Percentiles rank a stretch among this genome's conserved stretches.
Conservation (phyloP, 30 jellyfish, hydroid and myxozoan species). For the Aurelia aurita complex sp. Pacific region DNA sequence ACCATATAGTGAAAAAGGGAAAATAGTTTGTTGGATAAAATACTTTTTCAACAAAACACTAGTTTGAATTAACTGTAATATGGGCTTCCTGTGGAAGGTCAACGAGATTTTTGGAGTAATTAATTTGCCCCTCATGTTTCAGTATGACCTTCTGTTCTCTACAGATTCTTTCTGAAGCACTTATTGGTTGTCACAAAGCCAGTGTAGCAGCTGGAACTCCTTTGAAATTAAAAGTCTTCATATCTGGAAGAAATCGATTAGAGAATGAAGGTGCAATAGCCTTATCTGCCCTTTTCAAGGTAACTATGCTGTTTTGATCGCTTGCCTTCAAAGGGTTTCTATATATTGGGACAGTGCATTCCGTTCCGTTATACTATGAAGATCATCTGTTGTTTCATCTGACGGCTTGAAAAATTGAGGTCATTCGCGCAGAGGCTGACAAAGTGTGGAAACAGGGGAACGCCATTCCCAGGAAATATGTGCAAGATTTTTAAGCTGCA, state of each 20-base stretch:
- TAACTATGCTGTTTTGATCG: too few species aligned
- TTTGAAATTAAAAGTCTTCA: slow-evolving; percentile 78
- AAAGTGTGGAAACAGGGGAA: too few species aligned
- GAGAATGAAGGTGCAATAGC: slow-evolving; percentile 98
- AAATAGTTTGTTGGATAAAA: too few species aligned
- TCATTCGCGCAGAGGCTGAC: too few species aligned
- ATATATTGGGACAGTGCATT: too few species aligned
- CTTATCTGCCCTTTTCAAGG: slow-evolving; percentile 76
- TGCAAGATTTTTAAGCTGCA: too few species aligned
- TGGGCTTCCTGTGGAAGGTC: not conserved
- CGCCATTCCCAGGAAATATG: too few species aligned
- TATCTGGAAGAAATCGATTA: slow-evolving; percentile 94
- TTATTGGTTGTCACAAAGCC: slow-evolving; percentile 77
- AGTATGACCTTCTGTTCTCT: not conserved
- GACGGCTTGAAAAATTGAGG: not conserved
- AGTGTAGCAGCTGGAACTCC: slow-evolving; percentile 79
- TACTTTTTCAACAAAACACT: not conserved
- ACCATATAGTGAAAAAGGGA: too few species aligned
- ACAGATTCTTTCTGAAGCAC: slow-evolving; percentile 89
- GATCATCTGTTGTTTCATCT: too few species aligned
- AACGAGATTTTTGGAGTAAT: not conserved
- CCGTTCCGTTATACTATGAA: too few species aligned
- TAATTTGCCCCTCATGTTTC: not conserved
- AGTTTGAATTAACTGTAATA: too few species aligned
- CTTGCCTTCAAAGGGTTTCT: too few species aligned